These are phyloP conservation scores for Agrilus planipennis DNA, from an alignment of 1,140 invertebrate genomes.

Conservation along the genomic window DNA sequence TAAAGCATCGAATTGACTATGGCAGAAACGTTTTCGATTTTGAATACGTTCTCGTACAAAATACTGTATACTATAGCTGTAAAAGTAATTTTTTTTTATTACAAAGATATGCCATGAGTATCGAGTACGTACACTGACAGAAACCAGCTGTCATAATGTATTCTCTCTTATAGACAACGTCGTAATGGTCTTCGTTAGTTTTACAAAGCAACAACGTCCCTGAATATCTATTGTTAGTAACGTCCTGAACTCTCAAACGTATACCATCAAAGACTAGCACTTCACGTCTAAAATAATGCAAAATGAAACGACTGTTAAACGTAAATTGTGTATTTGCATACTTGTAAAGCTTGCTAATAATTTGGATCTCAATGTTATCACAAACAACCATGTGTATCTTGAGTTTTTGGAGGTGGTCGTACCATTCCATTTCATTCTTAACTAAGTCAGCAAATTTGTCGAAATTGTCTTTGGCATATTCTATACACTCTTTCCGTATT, in stretches of 20 bases:
- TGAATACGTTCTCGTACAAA: slow-evolving; percentile 68
- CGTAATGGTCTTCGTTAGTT: slow-evolving; percentile 64
- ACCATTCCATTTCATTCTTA: slow-evolving; percentile 33
- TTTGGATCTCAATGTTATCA: slow-evolving; percentile 25
- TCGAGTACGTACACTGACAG: slow-evolving; percentile 65
- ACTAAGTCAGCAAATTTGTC: slow-evolving; percentile 40
- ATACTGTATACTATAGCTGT: slow-evolving; percentile 73
- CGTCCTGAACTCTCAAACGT: slow-evolving; percentile 10
- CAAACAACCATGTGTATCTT: slow-evolving; percentile 29
- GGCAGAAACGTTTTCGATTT: slow-evolving; percentile 35
- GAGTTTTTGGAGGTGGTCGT: slow-evolving; percentile 28
- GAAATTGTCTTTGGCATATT: slow-evolving; percentile 52
- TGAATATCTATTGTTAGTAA: slow-evolving; percentile 41
- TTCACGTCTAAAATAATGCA: slow-evolving; percentile 14
- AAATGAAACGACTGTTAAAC: slow-evolving; percentile 9
- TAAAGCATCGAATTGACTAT: slow-evolving; percentile 36
- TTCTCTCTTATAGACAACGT: slow-evolving; percentile 63
- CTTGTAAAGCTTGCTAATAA: slow-evolving; percentile 29
- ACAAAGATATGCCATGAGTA: slow-evolving; percentile 1
- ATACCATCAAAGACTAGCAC: slow-evolving; percentile 17
- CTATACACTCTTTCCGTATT: slow-evolving; percentile 58
- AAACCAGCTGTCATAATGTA: slow-evolving; percentile 59
- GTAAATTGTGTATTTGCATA: slow-evolving; percentile 20
- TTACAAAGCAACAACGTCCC: slow-evolving; percentile 56
- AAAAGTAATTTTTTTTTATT: slow-evolving; percentile 24